These are phyloP conservation scores for Ptychoptera albimana DNA, from an alignment of 2,888 invertebrate genomes.

Conservation along the genomic window DNA sequence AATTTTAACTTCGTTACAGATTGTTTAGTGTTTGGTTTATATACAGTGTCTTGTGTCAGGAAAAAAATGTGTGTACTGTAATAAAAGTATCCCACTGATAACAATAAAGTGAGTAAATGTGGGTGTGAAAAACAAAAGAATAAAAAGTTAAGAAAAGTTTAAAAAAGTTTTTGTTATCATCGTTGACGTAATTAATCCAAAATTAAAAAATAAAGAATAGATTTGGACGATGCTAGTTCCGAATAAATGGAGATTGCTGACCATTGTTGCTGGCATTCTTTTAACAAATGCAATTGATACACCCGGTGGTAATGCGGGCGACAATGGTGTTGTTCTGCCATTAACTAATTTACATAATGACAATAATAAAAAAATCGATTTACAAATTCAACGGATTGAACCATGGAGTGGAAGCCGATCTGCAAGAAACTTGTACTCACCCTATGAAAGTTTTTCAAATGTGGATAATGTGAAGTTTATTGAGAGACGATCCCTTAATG, in stretches of 20 bases:
- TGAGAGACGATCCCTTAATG: slow-evolving; percentile 8
- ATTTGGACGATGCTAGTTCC: slow-evolving; percentile 31
- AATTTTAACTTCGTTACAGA: neutral
- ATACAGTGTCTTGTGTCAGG: too few species aligned
- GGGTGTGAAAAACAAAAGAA: too few species aligned
- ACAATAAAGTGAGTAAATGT: too few species aligned
- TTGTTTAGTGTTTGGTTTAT: too few species aligned
- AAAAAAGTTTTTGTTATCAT: too few species aligned
- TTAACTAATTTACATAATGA: neutral
- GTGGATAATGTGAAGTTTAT: slow-evolving; percentile 23
- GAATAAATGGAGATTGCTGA: slow-evolving; percentile 23
- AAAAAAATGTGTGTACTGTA: too few species aligned
- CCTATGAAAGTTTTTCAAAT: slow-evolving; percentile 25
- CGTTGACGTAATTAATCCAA: too few species aligned
- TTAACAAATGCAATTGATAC: slow-evolving; percentile 19
- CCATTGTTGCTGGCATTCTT: slow-evolving; percentile 21
- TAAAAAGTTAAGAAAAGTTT: too few species aligned
- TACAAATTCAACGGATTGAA: neutral
- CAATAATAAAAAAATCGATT: neutral
- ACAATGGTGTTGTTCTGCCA: neutral
- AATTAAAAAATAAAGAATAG: too few species aligned
- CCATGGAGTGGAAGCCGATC: slow-evolving; percentile 13
- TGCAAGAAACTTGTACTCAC: slow-evolving; percentile 28
- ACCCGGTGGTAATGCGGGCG: slow-evolving; percentile 7
- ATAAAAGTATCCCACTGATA: too few species aligned